A percentile compares a stretch with the other conserved stretches of the same genome.
Evolutionary conservation across 2,888 invertebrate genomes (phyloP).

Genomic region (Plebejus anna): DNA sequence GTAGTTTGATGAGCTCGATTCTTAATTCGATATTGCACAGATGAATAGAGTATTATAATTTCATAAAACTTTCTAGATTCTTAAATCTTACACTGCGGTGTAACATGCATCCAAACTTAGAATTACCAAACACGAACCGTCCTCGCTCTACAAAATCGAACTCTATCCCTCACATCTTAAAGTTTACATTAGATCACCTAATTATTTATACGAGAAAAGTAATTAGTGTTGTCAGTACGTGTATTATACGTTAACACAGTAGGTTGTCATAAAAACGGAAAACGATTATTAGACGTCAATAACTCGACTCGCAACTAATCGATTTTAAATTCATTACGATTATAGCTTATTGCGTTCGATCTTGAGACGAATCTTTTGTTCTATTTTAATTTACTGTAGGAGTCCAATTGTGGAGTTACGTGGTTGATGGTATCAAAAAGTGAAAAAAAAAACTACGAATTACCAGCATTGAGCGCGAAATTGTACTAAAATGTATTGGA

Average conservation of each 20-base stretch:
- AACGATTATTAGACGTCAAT: slow-evolving; percentile 39
- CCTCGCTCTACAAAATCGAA: slow-evolving; percentile 8
- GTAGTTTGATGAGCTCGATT: too few relatives aligned
- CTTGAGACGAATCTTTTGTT: slow-evolving; percentile 17
- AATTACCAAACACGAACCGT: slow-evolving; percentile 9
- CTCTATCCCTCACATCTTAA: slow-evolving; percentile 12
- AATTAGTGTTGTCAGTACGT: slow-evolving; percentile 43
- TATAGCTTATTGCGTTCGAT: slow-evolving; percentile 21
- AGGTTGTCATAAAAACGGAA: slow-evolving; percentile 40
- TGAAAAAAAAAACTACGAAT: too few relatives aligned
- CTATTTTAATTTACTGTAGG: neutral
- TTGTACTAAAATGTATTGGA: too few relatives aligned
- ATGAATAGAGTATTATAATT: too few relatives aligned
- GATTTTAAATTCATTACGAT: slow-evolving; percentile 42
- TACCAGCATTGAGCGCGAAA: too few relatives aligned
- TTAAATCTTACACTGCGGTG: slow-evolving; percentile 30
- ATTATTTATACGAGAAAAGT: slow-evolving; percentile 39
- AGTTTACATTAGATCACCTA: slow-evolving; percentile 28
- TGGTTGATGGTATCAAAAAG: neutral
- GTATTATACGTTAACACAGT: slow-evolving; percentile 41
- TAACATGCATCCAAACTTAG: slow-evolving; percentile 27
- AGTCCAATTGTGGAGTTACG: neutral
- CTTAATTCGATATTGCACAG: too few relatives aligned
- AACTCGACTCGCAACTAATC: slow-evolving; percentile 40
- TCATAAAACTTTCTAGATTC: too few relatives aligned